A percentile compares a stretch with the other conserved stretches of the same genome.
phyloP scores from a whole-genome alignment of 2,888 invertebrate species.

The Heliconius hortense region DNA sequence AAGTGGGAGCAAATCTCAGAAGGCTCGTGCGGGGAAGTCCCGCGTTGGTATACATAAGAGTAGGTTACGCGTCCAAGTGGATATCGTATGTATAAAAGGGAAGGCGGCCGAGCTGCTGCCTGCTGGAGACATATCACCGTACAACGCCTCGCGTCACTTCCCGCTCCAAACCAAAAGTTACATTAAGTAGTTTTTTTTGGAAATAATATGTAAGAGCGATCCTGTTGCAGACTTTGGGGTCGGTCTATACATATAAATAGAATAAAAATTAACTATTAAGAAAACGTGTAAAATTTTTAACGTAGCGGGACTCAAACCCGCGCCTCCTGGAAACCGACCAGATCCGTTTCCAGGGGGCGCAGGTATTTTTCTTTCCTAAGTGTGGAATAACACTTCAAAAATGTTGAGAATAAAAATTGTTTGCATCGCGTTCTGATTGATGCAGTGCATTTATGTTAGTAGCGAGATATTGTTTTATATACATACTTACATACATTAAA shows the following conservation, averaged over 20 bases:
- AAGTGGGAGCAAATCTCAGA: conserved; percentile 51
- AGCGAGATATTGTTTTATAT: background rate
- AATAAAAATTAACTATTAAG: no score
- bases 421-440: no score
- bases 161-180: conserved; percentile 8
- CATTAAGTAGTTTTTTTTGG: conserved; percentile 5
- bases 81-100: background rate
- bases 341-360: no score
- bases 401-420: background rate
- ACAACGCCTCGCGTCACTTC: no score
- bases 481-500: background rate
- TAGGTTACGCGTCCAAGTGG: conserved; percentile 9
- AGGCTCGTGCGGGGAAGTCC: conserved; percentile 22
- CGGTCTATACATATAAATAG: conserved; percentile 3
- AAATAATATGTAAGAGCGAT: background rate
- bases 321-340: no score
- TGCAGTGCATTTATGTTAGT: background rate
- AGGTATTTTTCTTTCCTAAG: no score
- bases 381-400: no score
- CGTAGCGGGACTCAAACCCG: no score
- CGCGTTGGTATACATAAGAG: conserved; percentile 8
- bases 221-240: background rate
- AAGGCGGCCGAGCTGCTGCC: background rate
- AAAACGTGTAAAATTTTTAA: no score
- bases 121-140: conserved; percentile 12